Conservation (phyloP, 2,113 vertebrate species). For the Pteropus alecto region DNA sequence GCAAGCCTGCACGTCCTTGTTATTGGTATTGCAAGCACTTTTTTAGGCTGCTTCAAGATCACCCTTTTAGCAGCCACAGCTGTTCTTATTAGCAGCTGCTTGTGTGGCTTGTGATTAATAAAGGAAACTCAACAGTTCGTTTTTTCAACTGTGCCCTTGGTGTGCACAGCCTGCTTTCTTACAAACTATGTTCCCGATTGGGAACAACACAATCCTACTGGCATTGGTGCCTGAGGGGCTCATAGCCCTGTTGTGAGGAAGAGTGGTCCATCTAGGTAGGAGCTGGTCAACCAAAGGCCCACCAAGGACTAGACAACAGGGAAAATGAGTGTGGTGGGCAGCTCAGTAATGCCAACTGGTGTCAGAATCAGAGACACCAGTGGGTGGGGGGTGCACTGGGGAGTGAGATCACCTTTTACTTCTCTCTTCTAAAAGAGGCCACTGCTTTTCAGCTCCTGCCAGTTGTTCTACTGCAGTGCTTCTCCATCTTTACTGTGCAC, state of each 20-base stretch:
- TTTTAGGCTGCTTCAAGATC: slow-evolving; percentile 64
- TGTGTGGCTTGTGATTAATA: slow-evolving; percentile 68
- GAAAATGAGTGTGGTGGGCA: background rate
- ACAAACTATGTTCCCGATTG: background rate
- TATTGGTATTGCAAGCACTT: background rate
- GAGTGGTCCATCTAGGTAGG: background rate
- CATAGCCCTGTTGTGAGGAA: background rate
- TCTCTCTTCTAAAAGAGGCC: background rate
- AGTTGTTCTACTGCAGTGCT: fast-evolving
- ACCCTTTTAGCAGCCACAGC: slow-evolving; percentile 69
- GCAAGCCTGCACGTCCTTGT: background rate
- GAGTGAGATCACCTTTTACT: background rate
- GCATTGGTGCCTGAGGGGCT: background rate
- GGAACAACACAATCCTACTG: background rate
- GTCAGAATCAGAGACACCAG: background rate
- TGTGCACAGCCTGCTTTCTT: background rate
- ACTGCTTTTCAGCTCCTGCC: too few relatives aligned
- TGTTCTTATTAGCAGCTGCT: slow-evolving; percentile 75
- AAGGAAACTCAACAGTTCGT: slow-evolving; percentile 60
- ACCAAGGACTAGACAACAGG: background rate
- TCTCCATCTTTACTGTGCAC: background rate
- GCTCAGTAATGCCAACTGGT: background rate
- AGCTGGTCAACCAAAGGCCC: background rate
- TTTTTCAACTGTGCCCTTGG: slow-evolving; percentile 60
- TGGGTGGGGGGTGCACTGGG: fast-evolving